Evolutionary conservation across 2,888 invertebrate species (phyloP).

Genomic region (Yponomeuta plumbellus): DNA sequence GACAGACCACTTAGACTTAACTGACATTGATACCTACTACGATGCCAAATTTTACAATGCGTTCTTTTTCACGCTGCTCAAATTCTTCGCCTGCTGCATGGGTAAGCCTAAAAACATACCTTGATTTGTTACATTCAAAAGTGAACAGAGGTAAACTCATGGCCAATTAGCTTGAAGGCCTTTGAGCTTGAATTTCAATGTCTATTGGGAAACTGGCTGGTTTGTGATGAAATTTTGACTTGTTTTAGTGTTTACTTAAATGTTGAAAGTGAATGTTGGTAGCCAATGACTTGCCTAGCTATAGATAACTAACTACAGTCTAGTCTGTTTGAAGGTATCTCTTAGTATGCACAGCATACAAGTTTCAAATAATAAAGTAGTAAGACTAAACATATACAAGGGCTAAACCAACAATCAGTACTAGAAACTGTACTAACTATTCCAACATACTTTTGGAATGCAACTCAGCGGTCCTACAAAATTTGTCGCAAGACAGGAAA

Average conservation of each 20-base stretch:
- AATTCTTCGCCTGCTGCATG: conserved; percentile 80
- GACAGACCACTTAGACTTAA: conserved; percentile 50
- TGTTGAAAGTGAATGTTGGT: conserved; percentile 3
- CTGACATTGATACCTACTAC: conserved; percentile 63
- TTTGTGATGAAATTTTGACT: background rate
- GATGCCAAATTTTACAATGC: conserved; percentile 78
- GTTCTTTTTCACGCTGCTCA: conserved; percentile 77
- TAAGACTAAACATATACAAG: too few species aligned
- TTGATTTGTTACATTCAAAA: conserved; percentile 7
- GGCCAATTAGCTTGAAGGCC: background rate
- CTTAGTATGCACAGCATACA: too few species aligned
- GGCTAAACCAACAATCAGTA: too few species aligned
- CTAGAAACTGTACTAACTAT: too few species aligned
- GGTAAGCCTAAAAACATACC: conserved; percentile 59
- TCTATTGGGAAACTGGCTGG: conserved; percentile 9
- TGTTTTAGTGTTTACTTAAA: conserved; percentile 1
- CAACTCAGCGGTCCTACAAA: too few species aligned
- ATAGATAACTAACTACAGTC: too few species aligned
- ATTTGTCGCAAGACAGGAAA: too few species aligned
- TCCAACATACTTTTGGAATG: too few species aligned
- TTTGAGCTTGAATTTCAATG: conserved; percentile 16
- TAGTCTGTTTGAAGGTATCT: too few species aligned
- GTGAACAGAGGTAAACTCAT: background rate
- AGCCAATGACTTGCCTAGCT: background rate
- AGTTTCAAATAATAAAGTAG: too few species aligned